Evolutionary conservation across 2,888 invertebrate genomes (phyloP).

Genomic region (Tetropium fuscum): DNA sequence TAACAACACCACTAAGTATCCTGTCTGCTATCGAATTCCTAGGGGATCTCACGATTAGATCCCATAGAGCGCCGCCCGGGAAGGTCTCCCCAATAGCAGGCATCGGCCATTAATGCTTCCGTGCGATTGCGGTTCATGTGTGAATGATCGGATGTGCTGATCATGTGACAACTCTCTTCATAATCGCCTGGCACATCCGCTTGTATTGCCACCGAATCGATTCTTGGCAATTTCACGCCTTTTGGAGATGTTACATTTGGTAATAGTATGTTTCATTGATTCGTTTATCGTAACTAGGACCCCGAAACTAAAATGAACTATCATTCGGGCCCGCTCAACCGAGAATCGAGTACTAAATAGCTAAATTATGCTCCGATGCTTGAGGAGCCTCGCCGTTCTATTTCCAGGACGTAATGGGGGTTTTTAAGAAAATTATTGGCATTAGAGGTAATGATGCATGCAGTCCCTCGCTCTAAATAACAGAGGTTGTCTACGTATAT

Average conservation of each 20-base stretch:
- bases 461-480: too few relatives aligned
- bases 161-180: conserved; percentile 41
- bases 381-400: conserved; percentile 12
- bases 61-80: conserved; percentile 3
- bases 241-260: conserved; percentile 57
- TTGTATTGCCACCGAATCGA: conserved; percentile 49
- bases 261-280: conserved; percentile 57
- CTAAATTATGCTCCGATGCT: conserved; percentile 38
- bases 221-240: conserved; percentile 60
- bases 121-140: conserved; percentile 37
- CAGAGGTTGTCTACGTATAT: too few relatives aligned
- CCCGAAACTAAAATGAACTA: conserved; percentile 10
- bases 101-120: conserved; percentile 40
- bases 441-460: too few relatives aligned
- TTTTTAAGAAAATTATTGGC: conserved; percentile 12
- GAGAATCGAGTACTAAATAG: conserved; percentile 36
- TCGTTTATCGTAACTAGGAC: conserved; percentile 54
- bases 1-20: neutral
- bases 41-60: conserved; percentile 7
- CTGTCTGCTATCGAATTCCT: conserved; percentile 8
- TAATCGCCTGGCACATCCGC: conserved; percentile 41
- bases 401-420: conserved; percentile 5
- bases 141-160: conserved; percentile 41
- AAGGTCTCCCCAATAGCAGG: conserved; percentile 9
- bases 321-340: conserved; percentile 35